Percentiles rank a stretch among this genome's conserved stretches.
phyloP scores from a whole-genome alignment of 2,888 invertebrate species.

The Elmis aenea region DNA sequence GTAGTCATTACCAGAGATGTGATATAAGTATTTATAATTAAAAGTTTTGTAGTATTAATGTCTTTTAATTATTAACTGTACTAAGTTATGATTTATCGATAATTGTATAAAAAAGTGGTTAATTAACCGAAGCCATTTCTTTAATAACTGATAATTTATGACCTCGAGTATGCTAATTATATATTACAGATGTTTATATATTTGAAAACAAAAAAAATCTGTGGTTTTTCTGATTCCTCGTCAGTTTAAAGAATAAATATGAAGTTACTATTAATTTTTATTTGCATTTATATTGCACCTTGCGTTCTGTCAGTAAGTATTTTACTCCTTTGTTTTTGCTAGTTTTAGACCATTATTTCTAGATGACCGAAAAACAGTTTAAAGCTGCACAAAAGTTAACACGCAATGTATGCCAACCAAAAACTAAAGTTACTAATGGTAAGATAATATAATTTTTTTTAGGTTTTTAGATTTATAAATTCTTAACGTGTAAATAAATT shows the following conservation, averaged over 20 bases:
- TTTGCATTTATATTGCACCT: background rate
- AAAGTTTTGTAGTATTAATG: background rate
- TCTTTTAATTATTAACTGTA: background rate
- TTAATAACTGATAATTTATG: too few species aligned
- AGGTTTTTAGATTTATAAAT: background rate
- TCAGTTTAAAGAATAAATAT: too few species aligned
- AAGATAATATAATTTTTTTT: slow-evolving; percentile 25
- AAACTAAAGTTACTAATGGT: slow-evolving; percentile 55
- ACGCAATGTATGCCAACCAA: slow-evolving; percentile 59
- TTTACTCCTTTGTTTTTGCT: too few species aligned
- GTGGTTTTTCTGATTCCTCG: too few species aligned
- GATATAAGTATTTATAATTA: background rate
- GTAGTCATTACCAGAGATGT: too few species aligned
- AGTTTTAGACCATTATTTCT: slow-evolving; percentile 7
- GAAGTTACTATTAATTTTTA: background rate
- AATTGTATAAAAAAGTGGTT: too few species aligned
- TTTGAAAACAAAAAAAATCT: too few species aligned
- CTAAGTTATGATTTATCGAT: background rate
- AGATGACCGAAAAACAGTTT: slow-evolving; percentile 52
- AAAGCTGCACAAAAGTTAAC: slow-evolving; percentile 55
- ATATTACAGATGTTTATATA: too few species aligned
- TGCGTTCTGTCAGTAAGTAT: background rate
- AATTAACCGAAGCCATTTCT: too few species aligned
- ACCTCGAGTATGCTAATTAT: too few species aligned
- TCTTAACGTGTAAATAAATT: slow-evolving; percentile 1